These are phyloP conservation scores for Pelagia noctiluca DNA, from an alignment of 30 jellyfish, hydroid and myxozoan species.

Conservation along the genomic window DNA sequence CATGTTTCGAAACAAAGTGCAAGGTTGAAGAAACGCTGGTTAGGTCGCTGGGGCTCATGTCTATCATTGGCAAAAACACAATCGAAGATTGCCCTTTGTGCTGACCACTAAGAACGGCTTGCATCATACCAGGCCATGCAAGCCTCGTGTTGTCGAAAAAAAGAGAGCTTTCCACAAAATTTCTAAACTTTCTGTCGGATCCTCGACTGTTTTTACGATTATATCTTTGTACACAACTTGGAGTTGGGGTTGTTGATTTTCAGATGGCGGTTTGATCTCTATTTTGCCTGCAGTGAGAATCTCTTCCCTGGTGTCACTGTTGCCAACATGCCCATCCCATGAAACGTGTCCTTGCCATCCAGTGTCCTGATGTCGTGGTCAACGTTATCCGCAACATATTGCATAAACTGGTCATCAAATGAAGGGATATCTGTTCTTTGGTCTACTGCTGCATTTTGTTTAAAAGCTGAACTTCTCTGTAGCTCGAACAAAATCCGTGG, in stretches of 20 bases:
- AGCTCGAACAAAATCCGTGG: constrained; percentile 63
- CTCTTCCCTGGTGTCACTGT: constrained; percentile 31
- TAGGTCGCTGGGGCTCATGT: constrained; percentile 4
- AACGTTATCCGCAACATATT: constrained; percentile 29
- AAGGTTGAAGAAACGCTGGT: background rate
- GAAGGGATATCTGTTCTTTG: background rate
- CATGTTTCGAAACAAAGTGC: background rate
- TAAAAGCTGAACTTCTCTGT: constrained; percentile 56
- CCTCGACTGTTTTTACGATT: background rate
- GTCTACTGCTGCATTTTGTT: constrained; percentile 51
- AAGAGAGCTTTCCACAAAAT: constrained; percentile 3
- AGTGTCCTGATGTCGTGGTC: constrained; percentile 24
- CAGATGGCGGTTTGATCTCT: constrained; percentile 9
- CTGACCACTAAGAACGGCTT: background rate
- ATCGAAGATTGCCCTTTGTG: background rate
- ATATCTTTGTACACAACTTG: background rate
- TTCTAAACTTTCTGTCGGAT: background rate
- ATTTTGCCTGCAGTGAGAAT: background rate
- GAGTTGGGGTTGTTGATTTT: constrained; percentile 8
- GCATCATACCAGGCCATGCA: constrained; percentile 9
- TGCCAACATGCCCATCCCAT: constrained; percentile 34
- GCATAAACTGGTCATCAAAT: constrained; percentile 1
- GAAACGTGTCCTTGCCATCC: constrained; percentile 33
- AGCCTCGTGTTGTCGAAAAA: constrained; percentile 1
- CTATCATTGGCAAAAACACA: background rate